phyloP scores from a whole-genome alignment of 1,140 invertebrate genomes.

The Tribolium madens region DNA sequence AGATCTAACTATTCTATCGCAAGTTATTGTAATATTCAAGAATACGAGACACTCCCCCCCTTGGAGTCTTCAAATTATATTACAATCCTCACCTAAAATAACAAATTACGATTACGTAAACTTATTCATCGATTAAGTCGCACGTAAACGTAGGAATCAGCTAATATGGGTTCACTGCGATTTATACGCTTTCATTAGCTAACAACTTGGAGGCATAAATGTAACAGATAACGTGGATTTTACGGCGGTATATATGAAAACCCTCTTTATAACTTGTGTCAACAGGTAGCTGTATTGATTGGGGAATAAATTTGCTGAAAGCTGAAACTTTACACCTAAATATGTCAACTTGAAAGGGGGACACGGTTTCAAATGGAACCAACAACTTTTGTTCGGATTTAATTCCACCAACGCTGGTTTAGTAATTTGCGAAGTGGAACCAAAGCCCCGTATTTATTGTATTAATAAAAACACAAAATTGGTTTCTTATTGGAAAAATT shows the following conservation, averaged over 20 bases:
- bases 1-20: conserved; percentile 35
- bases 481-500: neutral
- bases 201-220: neutral
- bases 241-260: neutral
- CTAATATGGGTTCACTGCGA: conserved; percentile 13
- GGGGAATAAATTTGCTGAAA: neutral
- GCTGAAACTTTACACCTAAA: neutral
- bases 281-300: conserved; percentile 30
- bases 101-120: conserved; percentile 30
- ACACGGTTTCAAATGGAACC: neutral
- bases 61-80: conserved; percentile 9
- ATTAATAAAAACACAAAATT: neutral
- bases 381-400: neutral
- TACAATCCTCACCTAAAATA: conserved; percentile 6
- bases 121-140: neutral
- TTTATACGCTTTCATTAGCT: conserved; percentile 1
- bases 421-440: neutral
- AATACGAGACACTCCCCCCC: conserved; percentile 44
- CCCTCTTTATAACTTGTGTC: conserved; percentile 8
- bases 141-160: conserved; percentile 16
- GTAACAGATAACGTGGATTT: conserved; percentile 1
- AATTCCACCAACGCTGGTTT: neutral
- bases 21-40: conserved; percentile 9
- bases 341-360: neutral
- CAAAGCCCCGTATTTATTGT: neutral